Conservation (phyloP, 2,888 invertebrate genomes). For the Synanthedon andrenaeformis region DNA sequence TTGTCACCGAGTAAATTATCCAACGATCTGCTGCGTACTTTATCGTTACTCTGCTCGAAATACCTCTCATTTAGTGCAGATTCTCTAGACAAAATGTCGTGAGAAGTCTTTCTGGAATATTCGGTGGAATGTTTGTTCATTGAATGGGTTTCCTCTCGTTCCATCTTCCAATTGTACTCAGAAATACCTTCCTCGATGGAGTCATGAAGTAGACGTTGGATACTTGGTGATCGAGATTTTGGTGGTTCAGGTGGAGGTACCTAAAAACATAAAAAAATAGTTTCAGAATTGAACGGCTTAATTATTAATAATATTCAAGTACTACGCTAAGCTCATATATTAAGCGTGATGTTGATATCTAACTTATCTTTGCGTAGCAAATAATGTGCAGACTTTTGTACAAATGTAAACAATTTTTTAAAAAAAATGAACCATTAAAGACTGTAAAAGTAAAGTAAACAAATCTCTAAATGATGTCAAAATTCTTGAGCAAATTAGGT, state of each 20-base stretch:
- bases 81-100: constrained; percentile 81
- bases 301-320: no score
- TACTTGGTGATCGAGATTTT: constrained; percentile 59
- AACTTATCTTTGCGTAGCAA: no score
- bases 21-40: constrained; percentile 81
- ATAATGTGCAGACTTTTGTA: no score
- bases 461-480: no score
- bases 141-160: constrained; percentile 34
- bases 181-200: constrained; percentile 53
- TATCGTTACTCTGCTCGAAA: constrained; percentile 79
- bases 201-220: constrained; percentile 56
- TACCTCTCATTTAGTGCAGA: constrained; percentile 91
- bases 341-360: no score
- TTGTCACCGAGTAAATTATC: constrained; percentile 84
- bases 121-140: constrained; percentile 30
- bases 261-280: constrained; percentile 20
- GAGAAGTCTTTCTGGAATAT: constrained; percentile 76
- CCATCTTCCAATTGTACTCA: constrained; percentile 60
- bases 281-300: neutral
- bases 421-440: no score
- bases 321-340: no score
- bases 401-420: no score
- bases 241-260: constrained; percentile 80
- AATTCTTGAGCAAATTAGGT: no score
- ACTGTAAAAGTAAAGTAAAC: no score